Conservation (phyloP, 2,113 vertebrate species). For the Cyanoramphus novaezelandiae region DNA sequence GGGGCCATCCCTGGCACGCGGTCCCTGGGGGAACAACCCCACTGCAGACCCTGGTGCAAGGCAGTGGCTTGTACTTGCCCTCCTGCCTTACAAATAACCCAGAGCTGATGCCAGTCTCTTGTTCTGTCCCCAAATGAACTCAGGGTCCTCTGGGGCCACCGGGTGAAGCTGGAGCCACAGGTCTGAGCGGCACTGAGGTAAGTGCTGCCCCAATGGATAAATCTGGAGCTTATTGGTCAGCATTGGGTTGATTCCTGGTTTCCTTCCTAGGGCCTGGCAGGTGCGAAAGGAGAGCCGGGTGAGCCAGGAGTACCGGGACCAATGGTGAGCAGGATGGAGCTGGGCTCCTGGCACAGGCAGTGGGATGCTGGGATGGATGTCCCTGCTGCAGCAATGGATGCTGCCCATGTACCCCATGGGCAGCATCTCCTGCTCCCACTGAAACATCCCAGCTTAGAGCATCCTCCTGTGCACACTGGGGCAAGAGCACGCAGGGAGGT, state of each 20-base stretch:
- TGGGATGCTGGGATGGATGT: neutral
- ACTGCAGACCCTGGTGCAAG: neutral
- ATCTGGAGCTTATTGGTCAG: neutral
- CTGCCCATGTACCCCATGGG: accelerated
- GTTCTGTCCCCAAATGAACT: neutral
- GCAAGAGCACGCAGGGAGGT: neutral
- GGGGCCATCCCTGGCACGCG: neutral
- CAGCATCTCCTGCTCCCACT: neutral
- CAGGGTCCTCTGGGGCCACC: slow-evolving; percentile 79
- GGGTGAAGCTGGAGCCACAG: slow-evolving; percentile 74
- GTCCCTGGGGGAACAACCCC: neutral
- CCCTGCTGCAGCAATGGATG: accelerated
- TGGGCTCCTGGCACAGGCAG: neutral
- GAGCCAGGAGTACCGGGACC: slow-evolving; percentile 69
- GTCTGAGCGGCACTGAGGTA: slow-evolving; percentile 77
- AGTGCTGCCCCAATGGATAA: neutral
- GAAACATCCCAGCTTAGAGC: neutral
- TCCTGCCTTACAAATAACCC: neutral
- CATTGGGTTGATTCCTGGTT: neutral
- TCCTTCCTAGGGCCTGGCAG: slow-evolving; percentile 72
- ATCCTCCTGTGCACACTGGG: accelerated
- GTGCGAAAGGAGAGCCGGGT: slow-evolving; percentile 77
- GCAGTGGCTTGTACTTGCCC: neutral
- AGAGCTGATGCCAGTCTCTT: neutral
- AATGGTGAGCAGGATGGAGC: slow-evolving; percentile 53